Conservation (phyloP, 2,113 vertebrate genomes). For the Notechis scutatus region DNA sequence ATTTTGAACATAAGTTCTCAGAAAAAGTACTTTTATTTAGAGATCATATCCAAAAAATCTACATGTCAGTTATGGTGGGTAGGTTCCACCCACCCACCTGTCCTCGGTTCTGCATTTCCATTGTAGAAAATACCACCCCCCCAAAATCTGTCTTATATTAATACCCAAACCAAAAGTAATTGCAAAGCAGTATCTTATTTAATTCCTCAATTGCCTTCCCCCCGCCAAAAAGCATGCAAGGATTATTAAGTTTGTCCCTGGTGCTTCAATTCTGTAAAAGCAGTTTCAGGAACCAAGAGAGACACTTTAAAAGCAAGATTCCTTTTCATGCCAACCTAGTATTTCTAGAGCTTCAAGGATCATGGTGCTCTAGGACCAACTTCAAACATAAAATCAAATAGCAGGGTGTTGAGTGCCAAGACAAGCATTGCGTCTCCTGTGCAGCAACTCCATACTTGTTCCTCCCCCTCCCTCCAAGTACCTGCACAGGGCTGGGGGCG, state of each 20-base stretch:
- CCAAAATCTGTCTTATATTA: background rate
- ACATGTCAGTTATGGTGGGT: background rate
- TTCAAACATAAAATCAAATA: background rate
- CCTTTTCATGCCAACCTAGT: background rate
- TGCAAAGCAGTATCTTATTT: background rate
- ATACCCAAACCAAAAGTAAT: background rate
- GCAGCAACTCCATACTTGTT: background rate
- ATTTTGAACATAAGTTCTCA: background rate
- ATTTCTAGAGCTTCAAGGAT: background rate
- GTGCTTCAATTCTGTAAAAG: background rate
- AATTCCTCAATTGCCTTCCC: background rate
- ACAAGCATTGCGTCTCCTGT: background rate
- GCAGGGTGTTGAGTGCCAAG: background rate
- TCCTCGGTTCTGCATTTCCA: background rate
- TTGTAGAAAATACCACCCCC: background rate
- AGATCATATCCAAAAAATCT: background rate
- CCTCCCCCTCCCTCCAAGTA: constrained; percentile 45
- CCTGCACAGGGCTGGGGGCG: constrained; percentile 90
- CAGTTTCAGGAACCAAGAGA: background rate
- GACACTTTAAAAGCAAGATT: background rate
- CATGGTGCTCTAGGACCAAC: background rate
- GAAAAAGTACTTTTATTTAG: background rate
- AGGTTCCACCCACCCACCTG: background rate
- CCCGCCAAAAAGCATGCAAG: background rate
- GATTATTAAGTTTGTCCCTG: background rate